phyloP scores from a whole-genome alignment of 1,140 invertebrate genomes.

The Cydia amplana region DNA sequence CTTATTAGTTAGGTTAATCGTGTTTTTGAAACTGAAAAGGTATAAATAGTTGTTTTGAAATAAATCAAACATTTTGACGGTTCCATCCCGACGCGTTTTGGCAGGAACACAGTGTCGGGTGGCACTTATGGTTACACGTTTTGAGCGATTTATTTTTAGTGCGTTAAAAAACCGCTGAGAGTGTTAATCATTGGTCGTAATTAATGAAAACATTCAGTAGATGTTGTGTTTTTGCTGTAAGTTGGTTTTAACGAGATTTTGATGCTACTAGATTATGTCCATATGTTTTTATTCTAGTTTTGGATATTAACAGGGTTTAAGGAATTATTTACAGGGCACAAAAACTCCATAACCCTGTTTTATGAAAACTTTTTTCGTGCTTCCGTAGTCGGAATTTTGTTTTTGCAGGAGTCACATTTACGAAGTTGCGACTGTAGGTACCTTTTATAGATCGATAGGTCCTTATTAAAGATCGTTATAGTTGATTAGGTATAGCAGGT shows the following conservation, averaged over 20 bases:
- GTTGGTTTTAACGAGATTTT: not conserved
- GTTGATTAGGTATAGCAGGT: too few species aligned
- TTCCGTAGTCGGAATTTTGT: too few species aligned
- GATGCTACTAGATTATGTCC: too few species aligned
- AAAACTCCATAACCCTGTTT: too few species aligned
- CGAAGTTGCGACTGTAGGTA: too few species aligned
- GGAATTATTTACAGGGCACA: too few species aligned
- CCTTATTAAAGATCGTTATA: too few species aligned
- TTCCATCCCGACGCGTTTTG: conserved; percentile 26
- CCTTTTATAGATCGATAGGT: too few species aligned
- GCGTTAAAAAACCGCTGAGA: conserved; percentile 20
- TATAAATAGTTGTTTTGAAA: conserved; percentile 31
- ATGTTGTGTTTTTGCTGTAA: not conserved
- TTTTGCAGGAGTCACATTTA: too few species aligned
- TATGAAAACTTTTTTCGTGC: too few species aligned
- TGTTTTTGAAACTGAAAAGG: conserved; percentile 17
- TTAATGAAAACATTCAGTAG: conserved; percentile 21
- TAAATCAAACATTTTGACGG: conserved; percentile 29
- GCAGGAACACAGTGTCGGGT: conserved; percentile 29
- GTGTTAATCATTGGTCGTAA: conserved; percentile 18
- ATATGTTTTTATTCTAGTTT: too few species aligned
- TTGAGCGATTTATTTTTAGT: conserved; percentile 29
- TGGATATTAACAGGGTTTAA: too few species aligned
- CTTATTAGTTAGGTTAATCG: conserved; percentile 7
- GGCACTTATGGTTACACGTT: conserved; percentile 23